phyloP scores from a whole-genome alignment of 2,888 invertebrate genomes.

The Stomorhina lunata region DNA sequence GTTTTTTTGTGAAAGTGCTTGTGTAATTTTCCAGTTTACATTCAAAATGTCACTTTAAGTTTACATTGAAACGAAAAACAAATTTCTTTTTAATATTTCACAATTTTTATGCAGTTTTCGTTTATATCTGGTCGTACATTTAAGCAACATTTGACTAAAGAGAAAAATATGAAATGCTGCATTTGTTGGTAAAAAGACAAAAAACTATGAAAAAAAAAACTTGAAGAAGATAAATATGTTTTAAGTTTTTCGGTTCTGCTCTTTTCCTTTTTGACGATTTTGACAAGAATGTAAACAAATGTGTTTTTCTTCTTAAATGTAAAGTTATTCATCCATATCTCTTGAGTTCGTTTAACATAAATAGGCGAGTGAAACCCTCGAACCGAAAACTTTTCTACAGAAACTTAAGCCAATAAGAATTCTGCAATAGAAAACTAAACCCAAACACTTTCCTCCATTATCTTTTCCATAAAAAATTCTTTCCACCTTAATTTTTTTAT shows the following conservation, averaged over 20 bases:
- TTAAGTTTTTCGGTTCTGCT: slow-evolving; percentile 22
- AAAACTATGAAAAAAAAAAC: slow-evolving; percentile 4
- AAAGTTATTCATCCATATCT: too few species aligned
- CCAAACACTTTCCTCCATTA: too few species aligned
- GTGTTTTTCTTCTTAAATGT: background rate
- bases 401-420: too few species aligned
- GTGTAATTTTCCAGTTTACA: background rate
- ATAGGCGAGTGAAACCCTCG: too few species aligned
- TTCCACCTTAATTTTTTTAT: too few species aligned
- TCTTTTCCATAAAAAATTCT: too few species aligned
- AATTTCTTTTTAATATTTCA: slow-evolving; percentile 23
- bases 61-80: background rate
- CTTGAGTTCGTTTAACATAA: too few species aligned
- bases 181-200: background rate
- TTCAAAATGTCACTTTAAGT: slow-evolving; percentile 20
- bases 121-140: background rate
- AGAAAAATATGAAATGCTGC: slow-evolving; percentile 35
- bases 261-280: background rate
- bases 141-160: background rate
- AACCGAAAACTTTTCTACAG: too few species aligned
- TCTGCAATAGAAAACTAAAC: too few species aligned
- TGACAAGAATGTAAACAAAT: slow-evolving; percentile 14
- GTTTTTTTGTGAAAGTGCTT: background rate
- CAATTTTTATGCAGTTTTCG: background rate
- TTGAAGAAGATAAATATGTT: slow-evolving; percentile 38